A percentile compares a stretch with the other conserved stretches of the same genome.
Conservation (phyloP, 2,888 invertebrate species). For the Octonoba sinensis region DNA sequence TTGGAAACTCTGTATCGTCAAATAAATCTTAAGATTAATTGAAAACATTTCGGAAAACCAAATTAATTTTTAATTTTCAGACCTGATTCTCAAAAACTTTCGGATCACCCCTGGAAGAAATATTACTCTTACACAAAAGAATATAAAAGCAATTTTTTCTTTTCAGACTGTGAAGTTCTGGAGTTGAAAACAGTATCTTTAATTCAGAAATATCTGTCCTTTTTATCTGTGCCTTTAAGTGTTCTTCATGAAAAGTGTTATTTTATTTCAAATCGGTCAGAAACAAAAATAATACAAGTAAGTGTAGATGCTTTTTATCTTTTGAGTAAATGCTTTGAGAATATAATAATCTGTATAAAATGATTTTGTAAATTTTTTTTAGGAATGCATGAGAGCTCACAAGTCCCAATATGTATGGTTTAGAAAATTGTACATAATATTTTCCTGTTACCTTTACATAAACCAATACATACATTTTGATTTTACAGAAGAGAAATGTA, state of each 20-base stretch:
- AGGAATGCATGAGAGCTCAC: conserved; percentile 86
- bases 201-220: conserved; percentile 41
- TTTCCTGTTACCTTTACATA: conserved; percentile 84
- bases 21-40: too few species aligned
- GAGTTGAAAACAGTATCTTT: conserved; percentile 34
- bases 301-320: conserved; percentile 3
- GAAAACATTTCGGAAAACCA: too few species aligned
- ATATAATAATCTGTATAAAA: too few species aligned
- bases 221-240: conserved; percentile 27
- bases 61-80: too few species aligned
- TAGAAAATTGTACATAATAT: conserved; percentile 86
- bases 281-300: conserved; percentile 35
- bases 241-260: conserved; percentile 6
- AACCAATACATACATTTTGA: not conserved
- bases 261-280: conserved; percentile 26
- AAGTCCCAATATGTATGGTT: conserved; percentile 96
- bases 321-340: too few species aligned
- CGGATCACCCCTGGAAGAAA: too few species aligned
- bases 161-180: conserved; percentile 43
- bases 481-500: not conserved
- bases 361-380: conserved; percentile 23
- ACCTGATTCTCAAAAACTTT: too few species aligned
- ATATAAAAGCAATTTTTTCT: not conserved
- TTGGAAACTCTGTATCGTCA: too few species aligned
- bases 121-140: too few species aligned